Evolutionary conservation across 2,797 vertebrate genomes (phyloP).

Genomic region (Margarornis squamiger): DNA sequence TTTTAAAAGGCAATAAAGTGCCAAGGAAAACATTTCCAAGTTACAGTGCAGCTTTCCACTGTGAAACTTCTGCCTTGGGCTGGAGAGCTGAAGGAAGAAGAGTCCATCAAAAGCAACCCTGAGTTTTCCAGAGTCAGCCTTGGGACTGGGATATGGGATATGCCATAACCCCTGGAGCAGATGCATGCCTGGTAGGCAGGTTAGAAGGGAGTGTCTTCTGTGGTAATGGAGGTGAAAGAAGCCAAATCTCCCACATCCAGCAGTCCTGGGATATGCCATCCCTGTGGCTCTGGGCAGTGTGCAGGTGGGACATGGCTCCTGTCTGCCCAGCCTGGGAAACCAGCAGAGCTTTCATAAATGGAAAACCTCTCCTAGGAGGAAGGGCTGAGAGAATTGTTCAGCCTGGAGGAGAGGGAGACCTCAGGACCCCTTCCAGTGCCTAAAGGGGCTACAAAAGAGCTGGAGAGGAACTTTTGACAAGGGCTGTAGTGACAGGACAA

Average conservation of each 20-base stretch:
- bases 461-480: neutral
- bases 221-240: neutral
- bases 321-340: neutral
- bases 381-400: neutral
- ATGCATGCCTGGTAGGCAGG: neutral
- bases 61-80: neutral
- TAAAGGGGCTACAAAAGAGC: neutral
- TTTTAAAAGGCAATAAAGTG: neutral
- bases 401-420: neutral
- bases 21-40: neutral
- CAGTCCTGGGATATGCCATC: neutral
- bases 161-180: neutral
- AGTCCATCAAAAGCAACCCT: neutral
- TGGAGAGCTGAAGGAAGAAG: neutral
- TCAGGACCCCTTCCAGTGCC: neutral
- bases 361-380: neutral
- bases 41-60: neutral
- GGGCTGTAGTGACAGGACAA: neutral
- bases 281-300: accelerated
- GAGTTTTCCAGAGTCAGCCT: neutral
- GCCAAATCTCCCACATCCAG: neutral
- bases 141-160: neutral
- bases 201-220: neutral
- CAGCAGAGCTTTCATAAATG: neutral
- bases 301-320: neutral